Evolutionary conservation across 2,888 invertebrate species (phyloP), one percentile per base, ranked within the genome.

Genomic region (Drosophila algonquin): DNA sequence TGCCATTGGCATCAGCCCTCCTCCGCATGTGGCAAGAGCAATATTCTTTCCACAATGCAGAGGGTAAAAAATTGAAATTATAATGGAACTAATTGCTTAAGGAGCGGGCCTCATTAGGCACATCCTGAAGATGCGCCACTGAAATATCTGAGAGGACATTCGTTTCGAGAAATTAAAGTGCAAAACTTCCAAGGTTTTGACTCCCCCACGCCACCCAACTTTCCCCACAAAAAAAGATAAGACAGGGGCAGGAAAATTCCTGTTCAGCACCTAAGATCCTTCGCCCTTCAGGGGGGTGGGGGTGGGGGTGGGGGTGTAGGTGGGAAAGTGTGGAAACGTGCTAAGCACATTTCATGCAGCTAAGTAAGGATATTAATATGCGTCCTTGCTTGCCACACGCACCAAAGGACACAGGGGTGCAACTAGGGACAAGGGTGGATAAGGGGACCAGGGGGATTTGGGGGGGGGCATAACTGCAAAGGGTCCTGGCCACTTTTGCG

Each of bases 281-380:
- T 6, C 47, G 44, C 2, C 14, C 14, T 40, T 2, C 47, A 44
- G 30, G 8, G 63, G 7, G 14, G 30, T 10, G 5, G 1, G 18
- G 27, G 30, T 18, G 14, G 3, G 27, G 4, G 27, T 16, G 8
- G 32, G 61, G 12, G 12, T 35, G 35, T 35, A 14, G 35, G 14
- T 14, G 40, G 6, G 63, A 65, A 61, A 75, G 64, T 71, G 76
- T 79, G 58, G 67, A 71, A 80, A 87, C 89, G 89, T 84, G 89
- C 87, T 72, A 68, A 84, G 87, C 74, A 75, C 81, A 72, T 77
- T 71, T 84, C 73, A 76, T 72, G 80, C 82, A 76, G 81, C 89
- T 85, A 85, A 85, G 89, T 87, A 85, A 87, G 87, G 86, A 89
- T 80, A 85, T 85, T 85, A 85, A 85, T 85, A 85, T 89, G 88